phyloP scores from a whole-genome alignment of 2,113 vertebrate species.

The Python bivittatus region DNA sequence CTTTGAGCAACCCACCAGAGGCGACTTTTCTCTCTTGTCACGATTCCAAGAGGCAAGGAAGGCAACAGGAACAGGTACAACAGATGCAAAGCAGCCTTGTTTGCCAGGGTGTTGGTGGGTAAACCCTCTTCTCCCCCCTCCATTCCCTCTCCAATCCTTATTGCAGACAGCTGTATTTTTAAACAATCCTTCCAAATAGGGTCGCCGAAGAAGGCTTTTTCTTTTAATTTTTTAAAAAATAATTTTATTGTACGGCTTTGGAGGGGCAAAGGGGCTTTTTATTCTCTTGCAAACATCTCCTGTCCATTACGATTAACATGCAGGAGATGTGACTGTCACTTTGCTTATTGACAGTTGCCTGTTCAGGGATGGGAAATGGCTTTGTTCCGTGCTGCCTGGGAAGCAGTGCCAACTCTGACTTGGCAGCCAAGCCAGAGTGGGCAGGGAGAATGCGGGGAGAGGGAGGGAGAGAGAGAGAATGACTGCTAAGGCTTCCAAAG shows the following conservation, averaged over 20 bases:
- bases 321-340: constrained; percentile 72
- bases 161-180: constrained; percentile 44
- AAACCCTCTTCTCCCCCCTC: constrained; percentile 18
- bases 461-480: constrained; percentile 51
- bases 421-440: constrained; percentile 63
- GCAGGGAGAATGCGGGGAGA: constrained; percentile 56
- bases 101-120: constrained; percentile 57
- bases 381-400: constrained; percentile 66
- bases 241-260: background rate
- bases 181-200: constrained; percentile 30
- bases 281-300: constrained; percentile 21
- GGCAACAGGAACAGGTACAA: constrained; percentile 71
- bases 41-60: constrained; percentile 69
- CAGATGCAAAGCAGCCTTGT: constrained; percentile 65
- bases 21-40: constrained; percentile 69
- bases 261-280: constrained; percentile 6
- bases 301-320: constrained; percentile 66
- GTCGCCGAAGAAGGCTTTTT: background rate
- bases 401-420: constrained; percentile 68
- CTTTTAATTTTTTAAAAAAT: background rate
- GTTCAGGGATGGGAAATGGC: constrained; percentile 68
- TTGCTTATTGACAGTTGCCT: constrained; percentile 66
- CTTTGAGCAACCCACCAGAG: constrained; percentile 69
- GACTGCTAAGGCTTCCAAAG: constrained; percentile 49
- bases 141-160: background rate